Conservation (phyloP, 2,797 vertebrate species). For the Malurus leucopterus region DNA sequence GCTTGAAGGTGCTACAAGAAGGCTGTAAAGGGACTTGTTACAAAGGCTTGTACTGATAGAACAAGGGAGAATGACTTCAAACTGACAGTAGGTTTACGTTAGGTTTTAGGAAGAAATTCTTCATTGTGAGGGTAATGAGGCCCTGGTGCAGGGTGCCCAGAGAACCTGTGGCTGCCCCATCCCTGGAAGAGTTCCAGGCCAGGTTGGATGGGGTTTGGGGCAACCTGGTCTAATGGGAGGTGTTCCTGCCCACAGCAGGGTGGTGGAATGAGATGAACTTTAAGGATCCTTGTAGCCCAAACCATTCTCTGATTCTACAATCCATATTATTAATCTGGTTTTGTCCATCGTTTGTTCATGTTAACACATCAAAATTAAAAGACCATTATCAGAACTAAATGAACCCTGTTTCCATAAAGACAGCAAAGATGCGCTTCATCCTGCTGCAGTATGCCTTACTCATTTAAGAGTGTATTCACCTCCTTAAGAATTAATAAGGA, state of each 20-base stretch:
- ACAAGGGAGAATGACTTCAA: neutral
- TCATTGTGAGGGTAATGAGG: neutral
- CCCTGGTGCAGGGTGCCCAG: neutral
- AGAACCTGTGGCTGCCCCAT: neutral
- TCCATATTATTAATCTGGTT: neutral
- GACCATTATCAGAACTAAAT: neutral
- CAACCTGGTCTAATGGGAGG: neutral
- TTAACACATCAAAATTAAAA: neutral
- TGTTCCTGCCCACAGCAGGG: accelerated
- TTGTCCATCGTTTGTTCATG: neutral
- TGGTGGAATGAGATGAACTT: neutral
- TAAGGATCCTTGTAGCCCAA: neutral
- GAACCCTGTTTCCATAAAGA: neutral
- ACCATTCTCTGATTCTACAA: neutral
- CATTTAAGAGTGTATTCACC: too few relatives aligned
- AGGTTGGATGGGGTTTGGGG: neutral
- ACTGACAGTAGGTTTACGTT: neutral
- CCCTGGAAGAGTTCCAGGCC: neutral
- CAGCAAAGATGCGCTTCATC: neutral
- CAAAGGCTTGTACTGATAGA: neutral
- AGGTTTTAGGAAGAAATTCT: neutral
- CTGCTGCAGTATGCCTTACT: neutral
- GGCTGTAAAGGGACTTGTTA: neutral
- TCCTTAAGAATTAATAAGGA: neutral
- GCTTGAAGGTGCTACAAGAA: neutral